A percentile compares a stretch with the other conserved stretches of the same genome.
Evolutionary conservation across 2,888 invertebrate genomes (phyloP).

Genomic region (Aleiodes leptofemur): DNA sequence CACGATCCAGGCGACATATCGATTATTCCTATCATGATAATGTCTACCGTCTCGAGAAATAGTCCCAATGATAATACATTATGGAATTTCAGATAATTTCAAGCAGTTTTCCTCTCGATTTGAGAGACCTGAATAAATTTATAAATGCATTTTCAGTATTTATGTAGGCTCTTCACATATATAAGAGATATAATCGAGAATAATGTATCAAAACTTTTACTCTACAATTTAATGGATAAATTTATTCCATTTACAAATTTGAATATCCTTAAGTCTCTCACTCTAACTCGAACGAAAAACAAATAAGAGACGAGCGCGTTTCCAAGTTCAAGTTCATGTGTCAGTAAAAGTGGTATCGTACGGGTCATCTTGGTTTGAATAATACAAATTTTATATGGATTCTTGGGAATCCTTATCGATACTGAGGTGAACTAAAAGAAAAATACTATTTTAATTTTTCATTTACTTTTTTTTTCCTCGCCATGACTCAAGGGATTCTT

Average conservation of each 20-base stretch:
- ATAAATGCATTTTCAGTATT: background rate
- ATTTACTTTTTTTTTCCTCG: background rate
- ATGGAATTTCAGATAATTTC: conserved; percentile 35
- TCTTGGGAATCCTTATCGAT: conserved; percentile 34
- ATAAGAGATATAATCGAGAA: conserved; percentile 8
- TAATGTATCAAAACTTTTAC: conserved; percentile 3
- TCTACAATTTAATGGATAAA: conserved; percentile 6
- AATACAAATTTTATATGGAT: conserved; percentile 32
- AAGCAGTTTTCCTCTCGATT: background rate
- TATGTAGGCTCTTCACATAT: conserved; percentile 3
- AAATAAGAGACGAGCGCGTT: background rate
- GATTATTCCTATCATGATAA: conserved; percentile 43
- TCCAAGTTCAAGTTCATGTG: conserved; percentile 46
- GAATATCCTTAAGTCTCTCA: conserved; percentile 3
- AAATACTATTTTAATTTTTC: conserved; percentile 16
- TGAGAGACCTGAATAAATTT: background rate
- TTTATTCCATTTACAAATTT: background rate
- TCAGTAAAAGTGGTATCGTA: conserved; percentile 11
- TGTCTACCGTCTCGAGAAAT: conserved; percentile 29
- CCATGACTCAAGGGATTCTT: too few species aligned
- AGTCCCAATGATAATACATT: conserved; percentile 44
- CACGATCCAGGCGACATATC: conserved; percentile 25
- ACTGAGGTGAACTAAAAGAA: conserved; percentile 21
- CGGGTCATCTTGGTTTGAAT: conserved; percentile 36
- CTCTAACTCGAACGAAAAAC: background rate